A percentile compares a stretch with the other conserved stretches of the same genome.
Conservation (phyloP, 2,797 vertebrate species). For the Synanceia verrucosa region DNA sequence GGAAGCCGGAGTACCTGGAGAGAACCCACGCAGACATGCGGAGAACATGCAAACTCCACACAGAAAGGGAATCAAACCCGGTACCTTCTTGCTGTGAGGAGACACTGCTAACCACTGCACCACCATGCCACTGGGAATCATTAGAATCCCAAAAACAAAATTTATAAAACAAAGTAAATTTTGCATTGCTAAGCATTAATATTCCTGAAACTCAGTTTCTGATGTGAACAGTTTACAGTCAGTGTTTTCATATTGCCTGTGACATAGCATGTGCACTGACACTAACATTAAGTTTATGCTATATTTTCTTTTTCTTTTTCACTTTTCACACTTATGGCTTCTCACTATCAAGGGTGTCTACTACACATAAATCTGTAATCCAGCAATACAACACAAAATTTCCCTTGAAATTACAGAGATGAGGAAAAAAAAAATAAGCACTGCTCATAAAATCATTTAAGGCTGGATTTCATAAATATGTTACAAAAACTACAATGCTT, state of each 20-base stretch:
- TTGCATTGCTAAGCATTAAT: neutral
- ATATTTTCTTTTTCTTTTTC: neutral
- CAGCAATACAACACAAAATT: constrained; percentile 2
- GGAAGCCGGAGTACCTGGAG: too few relatives aligned
- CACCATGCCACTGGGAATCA: too few relatives aligned
- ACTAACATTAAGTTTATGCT: constrained; percentile 2
- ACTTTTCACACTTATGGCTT: constrained; percentile 15
- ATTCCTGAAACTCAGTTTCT: neutral
- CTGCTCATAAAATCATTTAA: constrained; percentile 47
- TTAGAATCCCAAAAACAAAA: neutral
- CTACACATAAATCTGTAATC: neutral
- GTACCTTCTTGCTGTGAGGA: too few relatives aligned
- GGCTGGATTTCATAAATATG: constrained; percentile 46
- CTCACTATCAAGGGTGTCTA: neutral
- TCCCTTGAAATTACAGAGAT: constrained; percentile 1
- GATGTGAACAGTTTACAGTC: constrained; percentile 42
- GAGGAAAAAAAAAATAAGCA: constrained; percentile 25
- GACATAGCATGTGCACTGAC: neutral
- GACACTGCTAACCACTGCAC: too few relatives aligned
- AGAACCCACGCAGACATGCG: too few relatives aligned
- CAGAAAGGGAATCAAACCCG: too few relatives aligned
- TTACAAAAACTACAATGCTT: constrained; percentile 6
- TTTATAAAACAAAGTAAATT: constrained; percentile 6
- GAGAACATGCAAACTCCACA: too few relatives aligned
- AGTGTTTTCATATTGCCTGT: constrained; percentile 16